A percentile compares a stretch with the other conserved stretches of the same genome.
Conservation (phyloP, 2,797 vertebrate genomes). For the Pseudochirops corinnae region DNA sequence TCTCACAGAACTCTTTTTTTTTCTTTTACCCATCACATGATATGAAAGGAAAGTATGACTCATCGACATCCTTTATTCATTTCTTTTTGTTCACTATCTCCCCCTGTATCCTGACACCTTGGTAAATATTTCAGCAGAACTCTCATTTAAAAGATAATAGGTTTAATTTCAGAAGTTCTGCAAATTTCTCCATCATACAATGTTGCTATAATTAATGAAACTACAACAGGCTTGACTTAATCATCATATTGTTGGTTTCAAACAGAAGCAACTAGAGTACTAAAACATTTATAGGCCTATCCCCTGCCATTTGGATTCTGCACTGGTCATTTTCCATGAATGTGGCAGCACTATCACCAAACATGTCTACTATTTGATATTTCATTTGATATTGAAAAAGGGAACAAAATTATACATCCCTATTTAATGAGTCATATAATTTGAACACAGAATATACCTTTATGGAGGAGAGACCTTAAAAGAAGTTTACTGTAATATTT, state of each 20-base stretch:
- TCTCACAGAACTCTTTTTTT: too few relatives aligned
- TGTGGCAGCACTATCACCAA: neutral
- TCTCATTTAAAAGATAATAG: neutral
- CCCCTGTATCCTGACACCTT: neutral
- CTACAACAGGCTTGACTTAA: neutral
- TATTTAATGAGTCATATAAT: neutral
- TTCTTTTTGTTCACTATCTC: neutral
- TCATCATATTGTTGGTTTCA: neutral
- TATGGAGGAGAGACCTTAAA: neutral
- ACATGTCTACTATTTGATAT: neutral
- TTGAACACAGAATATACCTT: neutral
- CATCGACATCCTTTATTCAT: neutral
- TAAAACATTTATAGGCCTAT: neutral
- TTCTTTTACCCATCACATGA: neutral
- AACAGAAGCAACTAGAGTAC: neutral
- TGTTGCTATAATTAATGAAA: too few relatives aligned
- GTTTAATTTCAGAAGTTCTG: neutral
- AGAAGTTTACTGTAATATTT: neutral
- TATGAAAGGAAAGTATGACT: neutral
- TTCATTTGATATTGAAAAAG: neutral
- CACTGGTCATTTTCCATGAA: neutral
- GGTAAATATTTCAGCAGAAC: neutral
- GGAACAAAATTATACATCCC: neutral
- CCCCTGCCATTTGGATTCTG: neutral
- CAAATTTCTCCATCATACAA: neutral